Base-by-base conservation (phyloP, 2,797 vertebrate species). In the Sternotherus odoratus region DNA sequence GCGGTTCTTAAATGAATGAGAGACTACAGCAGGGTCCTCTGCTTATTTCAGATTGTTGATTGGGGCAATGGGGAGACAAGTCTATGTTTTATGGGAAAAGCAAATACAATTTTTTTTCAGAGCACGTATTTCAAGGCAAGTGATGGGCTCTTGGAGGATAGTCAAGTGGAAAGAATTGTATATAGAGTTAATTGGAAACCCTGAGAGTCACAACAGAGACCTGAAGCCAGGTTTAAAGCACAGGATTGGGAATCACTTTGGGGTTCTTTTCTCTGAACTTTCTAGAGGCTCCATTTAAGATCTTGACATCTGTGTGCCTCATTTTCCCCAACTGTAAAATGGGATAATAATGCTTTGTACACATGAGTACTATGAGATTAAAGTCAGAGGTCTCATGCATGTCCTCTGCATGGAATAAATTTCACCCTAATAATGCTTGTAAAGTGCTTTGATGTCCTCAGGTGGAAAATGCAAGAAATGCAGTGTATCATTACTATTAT, bases 71-170 rank as follows among this genome's bases (percentile, higher is more conserved):
- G 79, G 48, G 49, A 24, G 19, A 46, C 13, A 85, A 82, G 85
- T 86, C 36, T 1, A 1, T 88, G 46, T 78, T 88, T 56, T 1
- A 1, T 21, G 86, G 74, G 53, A 56, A 89, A 88, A 91, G 4
- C 12, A 0, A n/a, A 4, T 54, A 83, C 7, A 12, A 19, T 69
- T 60, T 94, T 60, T 94, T 92, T 96, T 89, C 85, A 24, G 92
- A 86, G 88, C 63, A 81, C 83, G 82, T 86, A 80, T 92, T 94
- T 96, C 81, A 87, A 89, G 92, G 79, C 13, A 5, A 92, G 75
- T 79, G 56, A 85, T 82, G 69, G 92, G 33, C 57, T 91, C n/a
- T 94, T 91, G 92, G 63, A 83, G 85, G 66, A 94, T 89, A 93
- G 86, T 51, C 56, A 79, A 94, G 90, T 96, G 86, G 91, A 54